phyloP scores from a whole-genome alignment of 2,888 invertebrate species.

The Clusia tigrina region DNA sequence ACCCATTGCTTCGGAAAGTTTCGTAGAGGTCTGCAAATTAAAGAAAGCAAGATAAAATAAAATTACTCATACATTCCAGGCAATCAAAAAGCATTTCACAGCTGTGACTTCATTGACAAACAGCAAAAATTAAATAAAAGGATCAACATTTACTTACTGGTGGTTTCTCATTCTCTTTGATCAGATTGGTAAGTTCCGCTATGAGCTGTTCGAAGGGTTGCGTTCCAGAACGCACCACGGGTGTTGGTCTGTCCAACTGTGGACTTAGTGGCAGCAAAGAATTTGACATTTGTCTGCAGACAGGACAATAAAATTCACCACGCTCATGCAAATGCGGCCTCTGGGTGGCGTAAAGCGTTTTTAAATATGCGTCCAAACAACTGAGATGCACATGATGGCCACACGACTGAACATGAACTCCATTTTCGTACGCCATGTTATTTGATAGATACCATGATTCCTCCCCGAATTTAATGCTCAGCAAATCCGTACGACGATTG shows the following conservation, averaged over 20 bases:
- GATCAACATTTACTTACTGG: slow-evolving; percentile 67
- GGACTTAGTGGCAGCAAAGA: slow-evolving; percentile 86
- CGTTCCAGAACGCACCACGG: slow-evolving; percentile 70
- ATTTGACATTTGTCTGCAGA: slow-evolving; percentile 92
- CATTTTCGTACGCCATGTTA: slow-evolving; percentile 88
- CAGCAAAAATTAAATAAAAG: slow-evolving; percentile 6
- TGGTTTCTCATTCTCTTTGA: slow-evolving; percentile 73
- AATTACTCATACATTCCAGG: slow-evolving; percentile 14
- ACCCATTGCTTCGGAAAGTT: slow-evolving; percentile 86
- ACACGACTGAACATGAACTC: slow-evolving; percentile 93
- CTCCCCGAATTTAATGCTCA: slow-evolving; percentile 80
- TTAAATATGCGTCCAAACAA: slow-evolving; percentile 90
- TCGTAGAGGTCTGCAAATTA: slow-evolving; percentile 70
- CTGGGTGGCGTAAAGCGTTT: slow-evolving; percentile 81
- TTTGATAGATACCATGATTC: slow-evolving; percentile 82
- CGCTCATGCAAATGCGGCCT: slow-evolving; percentile 78
- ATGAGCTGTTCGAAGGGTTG: slow-evolving; percentile 62
- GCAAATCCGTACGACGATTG: slow-evolving; percentile 78
- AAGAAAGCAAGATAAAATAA: slow-evolving; percentile 28
- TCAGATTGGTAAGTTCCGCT: slow-evolving; percentile 68
- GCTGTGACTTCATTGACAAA: slow-evolving; percentile 15
- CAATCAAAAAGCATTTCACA: too few species aligned
- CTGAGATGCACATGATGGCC: slow-evolving; percentile 96
- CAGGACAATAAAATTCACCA: slow-evolving; percentile 93
- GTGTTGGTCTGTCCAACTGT: slow-evolving; percentile 72